A percentile compares a stretch with the other conserved stretches of the same genome.
Conservation (phyloP, 2,113 vertebrate genomes). For the Sander vitreus region DNA sequence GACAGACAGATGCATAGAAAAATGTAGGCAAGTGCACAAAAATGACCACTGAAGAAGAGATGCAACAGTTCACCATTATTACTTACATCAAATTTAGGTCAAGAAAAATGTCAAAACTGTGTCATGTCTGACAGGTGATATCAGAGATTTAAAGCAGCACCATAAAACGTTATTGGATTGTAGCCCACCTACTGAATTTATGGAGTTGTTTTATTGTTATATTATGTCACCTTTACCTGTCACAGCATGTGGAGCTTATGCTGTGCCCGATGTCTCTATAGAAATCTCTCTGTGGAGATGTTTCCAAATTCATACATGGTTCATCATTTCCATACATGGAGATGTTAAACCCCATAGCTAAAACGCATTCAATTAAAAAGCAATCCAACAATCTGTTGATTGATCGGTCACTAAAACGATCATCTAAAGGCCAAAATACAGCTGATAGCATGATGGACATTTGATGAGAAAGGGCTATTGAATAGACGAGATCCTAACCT, state of each 20-base stretch:
- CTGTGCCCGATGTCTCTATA: background rate
- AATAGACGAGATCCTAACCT: background rate
- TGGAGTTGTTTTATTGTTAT: slow-evolving; percentile 16
- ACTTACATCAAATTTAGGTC: background rate
- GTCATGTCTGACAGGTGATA: slow-evolving; percentile 29
- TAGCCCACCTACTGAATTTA: slow-evolving; percentile 29
- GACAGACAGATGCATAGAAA: background rate
- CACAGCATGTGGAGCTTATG: slow-evolving; percentile 1
- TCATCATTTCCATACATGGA: background rate
- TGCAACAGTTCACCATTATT: background rate
- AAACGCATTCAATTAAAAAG: background rate
- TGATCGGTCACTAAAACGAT: background rate
- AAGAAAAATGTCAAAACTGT: slow-evolving; percentile 4
- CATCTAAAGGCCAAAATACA: background rate
- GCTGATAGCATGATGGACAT: background rate
- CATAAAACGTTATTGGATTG: slow-evolving; percentile 33
- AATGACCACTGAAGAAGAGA: background rate
- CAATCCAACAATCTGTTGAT: background rate
- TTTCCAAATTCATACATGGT: background rate
- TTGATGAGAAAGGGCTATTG: background rate
- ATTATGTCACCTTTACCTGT: slow-evolving; percentile 33
- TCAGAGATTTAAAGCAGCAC: slow-evolving; percentile 14
- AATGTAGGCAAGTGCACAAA: background rate
- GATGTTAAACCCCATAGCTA: background rate
- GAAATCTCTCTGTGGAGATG: background rate